A percentile compares a stretch with the other conserved stretches of the same genome.
Evolutionary conservation across 2,113 vertebrate genomes (phyloP).

Genomic region (Alethe castanea): DNA sequence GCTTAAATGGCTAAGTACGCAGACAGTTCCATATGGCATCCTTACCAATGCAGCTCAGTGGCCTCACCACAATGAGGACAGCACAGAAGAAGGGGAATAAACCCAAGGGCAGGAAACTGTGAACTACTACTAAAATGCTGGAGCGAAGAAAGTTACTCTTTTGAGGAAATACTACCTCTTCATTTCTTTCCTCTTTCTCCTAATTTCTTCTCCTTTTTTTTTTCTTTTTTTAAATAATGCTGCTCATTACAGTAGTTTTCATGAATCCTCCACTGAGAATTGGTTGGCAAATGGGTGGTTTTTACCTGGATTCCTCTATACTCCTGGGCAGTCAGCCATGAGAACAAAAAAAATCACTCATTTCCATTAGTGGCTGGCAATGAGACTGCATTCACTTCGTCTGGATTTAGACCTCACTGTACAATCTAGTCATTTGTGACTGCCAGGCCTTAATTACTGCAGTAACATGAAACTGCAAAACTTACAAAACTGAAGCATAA

Average conservation of each 20-base stretch:
- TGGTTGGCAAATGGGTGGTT: constrained; percentile 12
- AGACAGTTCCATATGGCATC: neutral
- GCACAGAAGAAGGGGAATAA: neutral
- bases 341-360: constrained; percentile 56
- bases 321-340: constrained; percentile 48
- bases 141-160: neutral
- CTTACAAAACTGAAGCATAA: neutral
- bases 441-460: constrained; percentile 62
- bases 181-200: neutral
- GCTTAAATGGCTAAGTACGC: neutral
- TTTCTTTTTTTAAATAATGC: neutral
- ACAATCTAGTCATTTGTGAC: constrained; percentile 24
- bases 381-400: neutral
- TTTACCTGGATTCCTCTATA: constrained; percentile 44
- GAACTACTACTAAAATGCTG: neutral
- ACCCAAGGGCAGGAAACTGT: neutral
- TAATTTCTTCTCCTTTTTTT: neutral
- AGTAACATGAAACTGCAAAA: constrained; percentile 44
- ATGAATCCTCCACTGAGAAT: neutral
- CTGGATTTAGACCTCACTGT: constrained; percentile 31
- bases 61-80: neutral
- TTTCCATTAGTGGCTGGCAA: constrained; percentile 66
- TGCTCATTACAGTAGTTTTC: neutral
- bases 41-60: neutral
- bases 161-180: neutral